A percentile compares a stretch with the other conserved stretches of the same genome.
Evolutionary conservation across 2,113 vertebrate species (phyloP).

Genomic region (Plecturocebus donacophilus): DNA sequence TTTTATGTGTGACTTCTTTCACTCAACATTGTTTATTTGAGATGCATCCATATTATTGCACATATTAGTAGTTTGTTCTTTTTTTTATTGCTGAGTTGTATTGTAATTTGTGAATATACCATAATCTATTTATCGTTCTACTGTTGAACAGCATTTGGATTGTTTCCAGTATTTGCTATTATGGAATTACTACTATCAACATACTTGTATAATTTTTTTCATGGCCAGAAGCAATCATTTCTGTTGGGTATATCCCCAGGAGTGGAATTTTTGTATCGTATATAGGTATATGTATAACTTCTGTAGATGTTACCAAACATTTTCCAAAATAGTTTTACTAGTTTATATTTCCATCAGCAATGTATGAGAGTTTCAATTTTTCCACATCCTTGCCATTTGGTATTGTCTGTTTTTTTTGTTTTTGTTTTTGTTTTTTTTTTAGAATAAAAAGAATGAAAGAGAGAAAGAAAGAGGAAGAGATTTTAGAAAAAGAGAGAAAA

Average conservation of each 20-base stretch:
- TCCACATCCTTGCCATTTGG: slow-evolving; percentile 10
- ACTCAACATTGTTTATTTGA: background rate
- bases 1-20: background rate
- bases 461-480: too few relatives aligned
- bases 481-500: too few relatives aligned
- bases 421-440: too few relatives aligned
- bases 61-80: background rate
- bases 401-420: background rate
- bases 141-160: background rate
- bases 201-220: background rate
- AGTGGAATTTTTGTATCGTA: background rate
- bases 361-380: background rate
- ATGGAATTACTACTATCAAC: background rate
- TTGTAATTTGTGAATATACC: background rate
- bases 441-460: too few relatives aligned
- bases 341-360: background rate
- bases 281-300: background rate
- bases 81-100: background rate
- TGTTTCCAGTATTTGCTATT: background rate
- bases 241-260: background rate
- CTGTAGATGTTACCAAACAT: background rate
- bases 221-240: background rate
- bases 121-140: background rate
- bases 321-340: slow-evolving; percentile 34
- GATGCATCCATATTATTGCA: background rate